Evolutionary conservation across 2,113 vertebrate species (phyloP), one percentile per base, ranked within the genome.

Genomic region (Heloderma charlesbogerti): DNA sequence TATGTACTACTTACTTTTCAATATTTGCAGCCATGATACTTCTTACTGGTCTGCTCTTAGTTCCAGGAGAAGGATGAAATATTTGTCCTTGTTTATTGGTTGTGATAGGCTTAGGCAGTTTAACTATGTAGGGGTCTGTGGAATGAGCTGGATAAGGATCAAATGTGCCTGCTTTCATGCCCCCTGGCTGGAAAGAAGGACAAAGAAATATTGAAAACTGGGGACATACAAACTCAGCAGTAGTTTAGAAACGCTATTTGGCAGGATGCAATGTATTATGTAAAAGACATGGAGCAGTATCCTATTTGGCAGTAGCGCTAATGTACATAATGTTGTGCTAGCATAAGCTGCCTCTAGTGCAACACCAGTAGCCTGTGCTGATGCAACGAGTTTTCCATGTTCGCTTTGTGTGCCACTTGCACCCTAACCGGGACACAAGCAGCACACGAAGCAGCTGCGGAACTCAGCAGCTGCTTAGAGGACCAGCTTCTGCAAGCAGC

Each of bases 161-260:
- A 94, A 98, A 99, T 0, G 98, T 98, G n/a, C 98, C 98, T 60
- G 97, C 98, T 94, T 99, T 98, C 98, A 98, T 98, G 66, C 98
- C 98, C 88, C 98, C 98, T 89, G 93, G 27, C 98, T 99, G 88
- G 34, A 78, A 2, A 90, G 27, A 87, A 71, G 84, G 5, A 72
- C 40, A 87, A 83, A 91, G 18, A 81, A 90, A 88, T 91, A 74
- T 40, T 72, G 92, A 93, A 45, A 51, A n/a, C 10, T n/a, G 29
- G 22, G 20, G 31, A 75, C 40, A 57, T n/a, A 57, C 51, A 72
- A 9, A 91, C 79, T 45, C 18, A 90, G 72, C 93, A 94, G 84
- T 20, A 91, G 74, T 7, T 90, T 54, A 66, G n/a, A 90, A 94
- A 95, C 8, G 57, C 9, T 84, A 29, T 88, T 57, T 29, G 90